A percentile compares a stretch with the other conserved stretches of the same genome.
Conservation (phyloP, 2,888 invertebrate species). For the Cosmia trapezina region DNA sequence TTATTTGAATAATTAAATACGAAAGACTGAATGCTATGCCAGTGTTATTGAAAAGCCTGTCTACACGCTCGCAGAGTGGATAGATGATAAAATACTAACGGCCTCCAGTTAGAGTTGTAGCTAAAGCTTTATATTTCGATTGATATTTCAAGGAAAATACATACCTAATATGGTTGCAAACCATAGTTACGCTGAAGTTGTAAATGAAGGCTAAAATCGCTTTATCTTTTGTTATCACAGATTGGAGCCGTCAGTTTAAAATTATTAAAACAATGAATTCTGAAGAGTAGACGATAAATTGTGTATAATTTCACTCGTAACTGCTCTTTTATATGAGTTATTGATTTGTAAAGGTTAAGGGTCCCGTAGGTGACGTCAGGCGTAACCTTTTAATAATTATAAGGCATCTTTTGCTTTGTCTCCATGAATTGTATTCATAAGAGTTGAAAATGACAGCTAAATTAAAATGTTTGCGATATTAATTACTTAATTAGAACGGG, state of each 20-base stretch:
- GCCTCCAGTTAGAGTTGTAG: slow-evolving; percentile 12
- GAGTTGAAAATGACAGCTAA: slow-evolving; percentile 5
- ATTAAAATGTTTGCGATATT: not conserved
- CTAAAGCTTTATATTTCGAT: slow-evolving; percentile 19
- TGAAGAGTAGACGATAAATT: slow-evolving; percentile 59
- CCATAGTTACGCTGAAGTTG: not conserved
- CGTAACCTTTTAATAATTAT: slow-evolving; percentile 65
- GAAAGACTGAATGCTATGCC: slow-evolving; percentile 29
- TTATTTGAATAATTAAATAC: slow-evolving; percentile 44
- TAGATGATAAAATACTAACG: slow-evolving; percentile 23
- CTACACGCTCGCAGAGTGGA: slow-evolving; percentile 1
- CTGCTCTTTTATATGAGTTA: slow-evolving; percentile 60
- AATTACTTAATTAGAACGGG: slow-evolving; percentile 5
- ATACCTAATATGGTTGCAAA: slow-evolving; percentile 1
- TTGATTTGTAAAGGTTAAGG: slow-evolving; percentile 68
- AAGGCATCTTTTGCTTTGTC: slow-evolving; percentile 13
- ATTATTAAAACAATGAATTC: slow-evolving; percentile 34
- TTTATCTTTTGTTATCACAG: slow-evolving; percentile 11
- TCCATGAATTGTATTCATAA: not conserved
- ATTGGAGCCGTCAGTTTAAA: slow-evolving; percentile 1
- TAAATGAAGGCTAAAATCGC: slow-evolving; percentile 14
- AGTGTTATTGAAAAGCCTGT: slow-evolving; percentile 19
- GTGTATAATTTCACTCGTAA: slow-evolving; percentile 59
- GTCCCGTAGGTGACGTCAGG: slow-evolving; percentile 67
- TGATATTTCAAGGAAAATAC: slow-evolving; percentile 25